These are phyloP conservation scores for Pampusana beccarii DNA, from an alignment of 2,113 vertebrate genomes.

Conservation along the genomic window DNA sequence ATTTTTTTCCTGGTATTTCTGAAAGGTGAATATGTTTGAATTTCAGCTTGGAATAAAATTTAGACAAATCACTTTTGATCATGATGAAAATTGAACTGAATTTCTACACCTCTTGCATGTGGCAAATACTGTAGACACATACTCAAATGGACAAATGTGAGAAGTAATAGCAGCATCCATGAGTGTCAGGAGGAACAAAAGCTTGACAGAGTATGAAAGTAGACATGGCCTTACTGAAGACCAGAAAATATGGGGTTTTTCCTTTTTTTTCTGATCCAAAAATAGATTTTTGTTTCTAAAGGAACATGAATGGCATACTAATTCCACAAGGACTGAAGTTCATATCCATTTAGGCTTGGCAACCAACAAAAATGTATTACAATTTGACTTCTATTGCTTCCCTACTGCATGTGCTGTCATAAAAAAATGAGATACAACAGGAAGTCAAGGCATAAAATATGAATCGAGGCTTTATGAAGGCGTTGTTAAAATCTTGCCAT, in stretches of 20 bases:
- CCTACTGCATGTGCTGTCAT: background rate
- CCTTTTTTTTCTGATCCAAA: background rate
- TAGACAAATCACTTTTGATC: background rate
- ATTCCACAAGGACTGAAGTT: background rate
- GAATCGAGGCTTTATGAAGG: background rate
- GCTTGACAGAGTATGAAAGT: background rate
- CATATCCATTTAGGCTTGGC: background rate
- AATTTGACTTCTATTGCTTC: background rate
- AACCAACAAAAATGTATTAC: background rate
- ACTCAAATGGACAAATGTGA: background rate
- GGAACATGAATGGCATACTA: background rate
- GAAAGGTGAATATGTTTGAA: background rate
- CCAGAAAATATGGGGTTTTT: background rate
- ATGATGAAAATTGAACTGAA: background rate
- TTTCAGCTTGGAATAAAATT: background rate
- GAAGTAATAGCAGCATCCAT: background rate
- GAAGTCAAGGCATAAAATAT: conserved; percentile 3
- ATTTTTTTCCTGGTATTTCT: background rate
- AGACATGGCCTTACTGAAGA: background rate
- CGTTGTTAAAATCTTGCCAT: conserved; percentile 4
- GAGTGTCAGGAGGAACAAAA: background rate
- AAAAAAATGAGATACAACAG: background rate
- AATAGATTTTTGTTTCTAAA: background rate
- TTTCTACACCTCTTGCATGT: background rate
- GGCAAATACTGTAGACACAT: background rate